Evolutionary conservation across 2,888 invertebrate genomes (phyloP), one percentile per base, ranked within the genome.

Genomic region (Euphydryas editha): DNA sequence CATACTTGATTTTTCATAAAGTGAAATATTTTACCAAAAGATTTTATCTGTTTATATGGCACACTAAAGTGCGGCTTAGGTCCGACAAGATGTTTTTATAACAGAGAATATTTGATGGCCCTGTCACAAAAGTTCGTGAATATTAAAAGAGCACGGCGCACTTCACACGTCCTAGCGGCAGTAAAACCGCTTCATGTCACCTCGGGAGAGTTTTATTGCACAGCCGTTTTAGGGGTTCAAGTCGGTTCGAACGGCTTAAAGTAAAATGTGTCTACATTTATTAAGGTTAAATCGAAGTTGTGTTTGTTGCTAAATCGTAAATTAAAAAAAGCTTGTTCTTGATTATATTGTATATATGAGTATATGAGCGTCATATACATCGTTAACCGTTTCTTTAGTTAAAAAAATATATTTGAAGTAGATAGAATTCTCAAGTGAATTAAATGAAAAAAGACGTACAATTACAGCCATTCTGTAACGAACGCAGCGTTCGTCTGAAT

Each of bases 141-240:
- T 86, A 86, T 85, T 85, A 85, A 83, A 86, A 83, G 79, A 79
- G 80, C 76, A 72, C 73, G 69, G 75, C 79, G 79, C 79, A 77
- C 78, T 84, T 87, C 84, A 85, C 85, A 84, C 84, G 81, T 83
- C 74, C 76, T 72, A 76, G 76, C 73, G 80, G 76, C 82, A 78
- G 77, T 83, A 80, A 84, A 85, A 86, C 82, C 80, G 79, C 78
- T 82, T 76, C 76, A 75, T 77, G 78, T 72, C 73, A 78, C 78
- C 77, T 72, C 73, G 74, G 72, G 79, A 82, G 79, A 82, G 79
- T 81, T 85, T 85, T 83, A 85, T 81, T 79, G 72, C 67, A 62
- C 55, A 57, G 71, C 69, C 72, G 70, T 72, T 75, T 73, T 69
- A 73, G 70, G 59, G 61, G 59, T 64, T 54, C 51, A 60, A 63